Conservation (phyloP, 2,797 vertebrate genomes). For the Manis pentadactyla region DNA sequence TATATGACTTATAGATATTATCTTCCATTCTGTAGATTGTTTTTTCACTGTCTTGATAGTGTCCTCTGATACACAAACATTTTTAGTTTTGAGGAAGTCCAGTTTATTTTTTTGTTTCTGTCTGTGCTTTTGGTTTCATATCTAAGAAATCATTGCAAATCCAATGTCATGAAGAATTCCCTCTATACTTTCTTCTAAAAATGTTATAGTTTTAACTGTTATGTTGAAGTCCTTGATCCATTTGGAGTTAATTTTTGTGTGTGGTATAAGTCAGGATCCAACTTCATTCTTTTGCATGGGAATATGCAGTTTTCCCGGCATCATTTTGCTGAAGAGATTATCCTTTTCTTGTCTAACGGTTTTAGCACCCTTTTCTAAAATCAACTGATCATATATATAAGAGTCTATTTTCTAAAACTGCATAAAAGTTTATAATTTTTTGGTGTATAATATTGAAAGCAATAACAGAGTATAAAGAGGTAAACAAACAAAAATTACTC, state of each 20-base stretch:
- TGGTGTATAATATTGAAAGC: neutral
- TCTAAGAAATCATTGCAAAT: conserved; percentile 21
- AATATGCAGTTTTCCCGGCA: neutral
- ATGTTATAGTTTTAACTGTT: neutral
- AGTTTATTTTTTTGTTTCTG: conserved; percentile 9
- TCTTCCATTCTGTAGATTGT: neutral
- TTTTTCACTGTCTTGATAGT: neutral
- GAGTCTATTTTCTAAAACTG: conserved; percentile 13
- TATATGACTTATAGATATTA: neutral
- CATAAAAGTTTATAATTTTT: neutral
- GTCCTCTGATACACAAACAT: neutral
- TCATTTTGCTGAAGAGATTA: neutral
- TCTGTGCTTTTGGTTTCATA: neutral
- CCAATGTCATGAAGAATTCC: neutral
- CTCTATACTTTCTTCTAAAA: neutral
- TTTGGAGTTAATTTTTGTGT: conserved; percentile 9
- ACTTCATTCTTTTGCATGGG: neutral
- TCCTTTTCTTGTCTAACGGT: neutral
- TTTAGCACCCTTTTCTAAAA: neutral
- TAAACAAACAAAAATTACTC: neutral
- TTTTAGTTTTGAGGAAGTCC: conserved; percentile 33
- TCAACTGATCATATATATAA: neutral
- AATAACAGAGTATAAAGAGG: neutral
- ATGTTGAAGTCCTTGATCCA: neutral
- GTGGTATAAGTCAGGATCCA: neutral